Base-by-base conservation (phyloP, 2,888 invertebrate species). In the Leptothorax acervorum region DNA sequence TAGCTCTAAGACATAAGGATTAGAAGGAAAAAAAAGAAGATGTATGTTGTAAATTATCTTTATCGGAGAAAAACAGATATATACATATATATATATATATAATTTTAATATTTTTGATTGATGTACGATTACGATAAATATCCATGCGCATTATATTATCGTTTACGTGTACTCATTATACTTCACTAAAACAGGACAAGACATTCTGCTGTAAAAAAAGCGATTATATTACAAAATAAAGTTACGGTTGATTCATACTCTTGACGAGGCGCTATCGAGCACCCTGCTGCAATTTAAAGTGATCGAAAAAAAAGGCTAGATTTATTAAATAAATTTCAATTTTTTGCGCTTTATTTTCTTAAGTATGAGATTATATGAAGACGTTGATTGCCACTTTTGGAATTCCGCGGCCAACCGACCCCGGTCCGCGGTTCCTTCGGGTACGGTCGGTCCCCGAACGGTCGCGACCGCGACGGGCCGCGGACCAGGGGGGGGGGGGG, bases 21-120 rank as follows among this genome's bases (percentile, higher is more conserved):
- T 81, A 83, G 86, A 87, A 84, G 89, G 91, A 90, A 88, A 84
- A 39, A 83, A 88, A 35, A 6, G 35, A 35, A 86, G 88, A 88
- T 92, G 90, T 91, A 92, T 92, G 92, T 92, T 93, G 92, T 93
- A 93, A 92, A 94, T 92, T 92, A 91, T 92, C 91, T 89, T 92
- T 91, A 92, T 88, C 85, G 87, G 84, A 86, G 53, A 55, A 53
- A 62, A 63, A 88, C 71, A 55, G 31, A 35, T 92, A 87, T 35
- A 62, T 45, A 65, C 45, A 65, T n/a, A 65, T 6, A 66, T 8
- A 66, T 15, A 66, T 66, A 66, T 48, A 48, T 91, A 90, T 92
- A 87, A 92, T 93, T 93, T 92, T 90, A 92, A 89, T 93, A 92
- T 90, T 93, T 93, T 93, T 91, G 88, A 92, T 93, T 87, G 91